Conservation (phyloP, 2,888 invertebrate species). For the Priocnemis perturbator region DNA sequence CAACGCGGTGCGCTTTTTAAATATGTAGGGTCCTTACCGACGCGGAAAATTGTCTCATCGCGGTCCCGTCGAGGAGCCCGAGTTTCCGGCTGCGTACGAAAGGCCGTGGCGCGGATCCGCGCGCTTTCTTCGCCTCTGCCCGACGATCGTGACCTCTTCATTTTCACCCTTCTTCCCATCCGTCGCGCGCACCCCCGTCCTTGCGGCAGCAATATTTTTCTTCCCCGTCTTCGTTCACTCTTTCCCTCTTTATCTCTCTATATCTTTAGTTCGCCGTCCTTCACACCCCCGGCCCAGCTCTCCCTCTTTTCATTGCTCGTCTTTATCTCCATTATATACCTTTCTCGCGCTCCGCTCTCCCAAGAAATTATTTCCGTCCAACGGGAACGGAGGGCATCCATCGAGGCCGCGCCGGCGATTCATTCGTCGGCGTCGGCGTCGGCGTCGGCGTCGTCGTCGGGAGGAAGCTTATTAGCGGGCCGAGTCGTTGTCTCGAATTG, state of each 20-base stretch:
- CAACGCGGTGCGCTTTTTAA: conserved; percentile 29
- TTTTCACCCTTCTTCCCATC: conserved; percentile 16
- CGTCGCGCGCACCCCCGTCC: too few relatives aligned
- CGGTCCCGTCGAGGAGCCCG: background rate
- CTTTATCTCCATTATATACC: conserved; percentile 20
- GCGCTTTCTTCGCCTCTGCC: conserved; percentile 11
- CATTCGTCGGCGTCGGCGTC: too few relatives aligned
- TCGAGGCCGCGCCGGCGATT: conserved; percentile 11
- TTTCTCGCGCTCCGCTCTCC: conserved; percentile 14
- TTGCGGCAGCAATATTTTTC: conserved; percentile 28
- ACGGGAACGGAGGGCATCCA: conserved; percentile 2
- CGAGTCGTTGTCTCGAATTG: conserved; percentile 27
- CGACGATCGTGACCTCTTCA: conserved; percentile 34
- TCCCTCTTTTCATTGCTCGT: conserved; percentile 10
- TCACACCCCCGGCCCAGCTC: background rate
- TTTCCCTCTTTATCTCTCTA: background rate
- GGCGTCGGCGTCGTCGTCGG: too few relatives aligned
- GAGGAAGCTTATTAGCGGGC: conserved; percentile 25
- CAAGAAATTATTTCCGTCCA: conserved; percentile 36
- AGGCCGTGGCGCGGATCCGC: background rate
- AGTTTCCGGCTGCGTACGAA: conserved; percentile 15
- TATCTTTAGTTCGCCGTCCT: conserved; percentile 3
- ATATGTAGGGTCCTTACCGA: conserved; percentile 21
- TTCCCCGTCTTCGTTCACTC: conserved; percentile 11
- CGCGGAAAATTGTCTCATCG: conserved; percentile 28